Base-by-base conservation (phyloP, 1,140 invertebrate genomes). In the Stratiolaelaps scimitus region DNA sequence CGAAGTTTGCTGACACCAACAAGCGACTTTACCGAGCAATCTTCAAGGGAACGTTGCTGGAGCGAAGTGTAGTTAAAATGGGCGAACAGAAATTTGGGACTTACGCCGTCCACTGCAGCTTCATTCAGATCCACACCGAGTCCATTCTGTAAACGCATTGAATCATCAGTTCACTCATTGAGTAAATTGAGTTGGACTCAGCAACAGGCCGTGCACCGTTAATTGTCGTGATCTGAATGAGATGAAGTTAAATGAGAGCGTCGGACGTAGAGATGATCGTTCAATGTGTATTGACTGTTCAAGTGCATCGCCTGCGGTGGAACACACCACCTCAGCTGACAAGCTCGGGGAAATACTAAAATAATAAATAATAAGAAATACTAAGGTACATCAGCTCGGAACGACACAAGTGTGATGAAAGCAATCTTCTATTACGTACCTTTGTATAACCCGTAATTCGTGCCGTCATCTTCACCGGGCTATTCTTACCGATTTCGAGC, bases 111-210 rank as follows among this genome's bases (percentile, higher is more conserved):
- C 15, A 60, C 53, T 17, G 26, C 15, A 10, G 10, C 47, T 15
- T 48, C 47, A 15, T 48, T 48, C 4, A 48, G 47, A 48, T 48
- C 47, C 28, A 48, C 4, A 4, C 53, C 53, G 2, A 60, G 53
- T 2, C 53, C 53, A 34, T 60, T 60, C 53, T 60, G 53, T 2
- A 15, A 26, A 48, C 26, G 15, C 26, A 60, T 15, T 23, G n/a
- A 28, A 15, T 4, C 7, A 48, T 48, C 47, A 48, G 7, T 15
- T 7, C 7, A 28, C 4, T 19, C 19, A 4, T 15, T 48, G 44
- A 45, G n/a, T 45, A 45, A 45, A 13, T 7, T 48, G 19, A 15
- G 15, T 40, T 10, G 34, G 4, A 40, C 34, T 40, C 34, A 6
- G 34, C 34, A 40, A 10, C 34, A 40, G 4, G 10, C 10, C 34